Evolutionary conservation across 37 sponge, comb jelly and placozoan genomes (phyloP).

Genomic region (Cladorhizidae sp.): DNA sequence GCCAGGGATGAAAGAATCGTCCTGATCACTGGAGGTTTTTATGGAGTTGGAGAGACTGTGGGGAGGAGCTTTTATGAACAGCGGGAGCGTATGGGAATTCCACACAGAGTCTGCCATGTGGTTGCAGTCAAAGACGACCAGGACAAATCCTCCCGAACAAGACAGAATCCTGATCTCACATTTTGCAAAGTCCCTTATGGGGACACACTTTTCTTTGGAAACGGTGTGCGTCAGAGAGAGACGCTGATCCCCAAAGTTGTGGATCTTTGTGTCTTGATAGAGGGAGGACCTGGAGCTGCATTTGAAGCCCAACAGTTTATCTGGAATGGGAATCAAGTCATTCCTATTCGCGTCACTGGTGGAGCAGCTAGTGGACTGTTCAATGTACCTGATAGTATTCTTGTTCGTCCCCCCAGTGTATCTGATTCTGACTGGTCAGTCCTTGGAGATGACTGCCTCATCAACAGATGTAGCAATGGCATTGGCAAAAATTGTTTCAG

Average conservation of each 20-base stretch:
- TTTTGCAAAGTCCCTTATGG: conserved; percentile 77
- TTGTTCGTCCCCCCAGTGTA: conserved; percentile 54
- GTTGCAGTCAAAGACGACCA: conserved; percentile 63
- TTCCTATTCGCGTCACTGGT: conserved; percentile 79
- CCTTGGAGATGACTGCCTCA: conserved; percentile 53
- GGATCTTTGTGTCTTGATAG: conserved; percentile 66
- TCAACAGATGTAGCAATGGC: conserved; percentile 51
- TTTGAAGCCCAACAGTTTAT: conserved; percentile 86
- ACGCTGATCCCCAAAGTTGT: conserved; percentile 59
- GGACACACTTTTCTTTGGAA: conserved; percentile 70
- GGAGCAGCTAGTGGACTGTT: conserved; percentile 87
- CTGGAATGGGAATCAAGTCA: conserved; percentile 79
- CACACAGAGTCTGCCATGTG: conserved; percentile 67
- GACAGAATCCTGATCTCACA: conserved; percentile 72
- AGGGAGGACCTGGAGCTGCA: conserved; percentile 90
- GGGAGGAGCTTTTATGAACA: conserved; percentile 61
- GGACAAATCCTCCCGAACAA: conserved; percentile 67
- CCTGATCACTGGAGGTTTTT: conserved; percentile 85
- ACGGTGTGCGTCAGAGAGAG: conserved; percentile 78
- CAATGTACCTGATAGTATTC: conserved; percentile 52
- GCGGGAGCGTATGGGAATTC: conserved; percentile 12
- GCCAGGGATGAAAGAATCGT: conserved; percentile 49
- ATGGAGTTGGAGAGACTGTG: conserved; percentile 84
- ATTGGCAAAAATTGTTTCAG: conserved; percentile 38
- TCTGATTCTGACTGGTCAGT: conserved; percentile 66